phyloP scores from a whole-genome alignment of 2,113 vertebrate species.

The Diphyllodes magnificus region DNA sequence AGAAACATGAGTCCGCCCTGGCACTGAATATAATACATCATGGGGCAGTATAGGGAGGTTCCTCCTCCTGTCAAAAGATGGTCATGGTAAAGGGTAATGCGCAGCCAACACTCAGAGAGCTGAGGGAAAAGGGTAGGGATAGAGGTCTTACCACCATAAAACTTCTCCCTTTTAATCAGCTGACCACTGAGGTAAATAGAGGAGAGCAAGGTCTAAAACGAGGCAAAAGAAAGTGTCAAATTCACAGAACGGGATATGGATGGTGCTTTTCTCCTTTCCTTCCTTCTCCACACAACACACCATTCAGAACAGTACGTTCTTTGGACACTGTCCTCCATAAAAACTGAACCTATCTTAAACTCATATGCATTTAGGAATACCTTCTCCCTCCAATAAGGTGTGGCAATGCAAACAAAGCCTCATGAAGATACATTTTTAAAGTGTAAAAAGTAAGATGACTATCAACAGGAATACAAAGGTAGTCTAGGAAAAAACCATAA shows the following conservation, averaged over 20 bases:
- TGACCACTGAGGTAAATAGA: background rate
- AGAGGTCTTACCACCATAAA: background rate
- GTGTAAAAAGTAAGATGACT: background rate
- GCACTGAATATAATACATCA: background rate
- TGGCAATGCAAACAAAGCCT: background rate
- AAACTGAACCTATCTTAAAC: background rate
- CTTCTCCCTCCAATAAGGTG: background rate
- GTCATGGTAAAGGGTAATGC: background rate
- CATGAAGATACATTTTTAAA: background rate
- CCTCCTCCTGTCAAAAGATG: background rate
- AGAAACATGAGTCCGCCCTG: background rate
- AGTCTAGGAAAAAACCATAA: background rate
- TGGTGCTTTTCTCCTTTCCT: background rate
- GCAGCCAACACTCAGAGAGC: background rate
- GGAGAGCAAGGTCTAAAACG: background rate
- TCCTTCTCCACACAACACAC: accelerated
- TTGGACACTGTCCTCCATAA: background rate
- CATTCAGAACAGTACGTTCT: background rate
- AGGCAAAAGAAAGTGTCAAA: background rate
- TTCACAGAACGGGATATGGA: background rate
- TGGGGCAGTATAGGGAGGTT: background rate
- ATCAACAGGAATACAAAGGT: background rate
- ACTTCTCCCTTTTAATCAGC: background rate
- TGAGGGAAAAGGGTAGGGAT: background rate
- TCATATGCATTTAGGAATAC: background rate